phyloP scores from a whole-genome alignment of 2,888 invertebrate genomes.

The Parasteatoda lunata region DNA sequence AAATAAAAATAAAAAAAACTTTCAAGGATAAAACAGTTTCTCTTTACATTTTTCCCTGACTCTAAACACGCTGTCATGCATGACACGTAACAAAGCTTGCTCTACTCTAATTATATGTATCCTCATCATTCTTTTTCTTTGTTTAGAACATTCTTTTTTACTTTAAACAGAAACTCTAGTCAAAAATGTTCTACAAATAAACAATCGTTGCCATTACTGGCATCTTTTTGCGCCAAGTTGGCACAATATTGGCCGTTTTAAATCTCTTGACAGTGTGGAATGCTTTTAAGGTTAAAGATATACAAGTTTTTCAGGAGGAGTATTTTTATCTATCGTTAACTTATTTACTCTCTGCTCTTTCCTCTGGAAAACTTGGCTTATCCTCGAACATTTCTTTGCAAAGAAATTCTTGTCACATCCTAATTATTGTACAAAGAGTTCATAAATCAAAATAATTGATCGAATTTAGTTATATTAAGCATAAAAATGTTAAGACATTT shows the following conservation, averaged over 20 bases:
- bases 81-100: constrained; percentile 61
- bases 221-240: constrained; percentile 67
- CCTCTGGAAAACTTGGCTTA: too few relatives aligned
- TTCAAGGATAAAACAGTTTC: constrained; percentile 13
- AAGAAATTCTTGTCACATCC: too few relatives aligned
- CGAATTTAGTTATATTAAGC: too few relatives aligned
- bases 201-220: constrained; percentile 58
- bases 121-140: constrained; percentile 23
- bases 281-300: constrained; percentile 3
- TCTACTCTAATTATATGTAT: constrained; percentile 59
- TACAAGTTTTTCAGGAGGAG: not conserved
- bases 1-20: too few relatives aligned
- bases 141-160: not conserved
- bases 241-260: constrained; percentile 65
- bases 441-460: too few relatives aligned
- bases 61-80: constrained; percentile 60
- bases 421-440: too few relatives aligned
- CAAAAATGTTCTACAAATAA: constrained; percentile 48
- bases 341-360: too few relatives aligned
- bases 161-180: not conserved
- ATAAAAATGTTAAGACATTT: too few relatives aligned
- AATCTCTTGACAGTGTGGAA: constrained; percentile 38
- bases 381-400: too few relatives aligned
- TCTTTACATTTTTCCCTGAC: constrained; percentile 36
- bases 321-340: not conserved